phyloP scores from a whole-genome alignment of 2,797 vertebrate genomes.

The Crypturellus tataupa region DNA sequence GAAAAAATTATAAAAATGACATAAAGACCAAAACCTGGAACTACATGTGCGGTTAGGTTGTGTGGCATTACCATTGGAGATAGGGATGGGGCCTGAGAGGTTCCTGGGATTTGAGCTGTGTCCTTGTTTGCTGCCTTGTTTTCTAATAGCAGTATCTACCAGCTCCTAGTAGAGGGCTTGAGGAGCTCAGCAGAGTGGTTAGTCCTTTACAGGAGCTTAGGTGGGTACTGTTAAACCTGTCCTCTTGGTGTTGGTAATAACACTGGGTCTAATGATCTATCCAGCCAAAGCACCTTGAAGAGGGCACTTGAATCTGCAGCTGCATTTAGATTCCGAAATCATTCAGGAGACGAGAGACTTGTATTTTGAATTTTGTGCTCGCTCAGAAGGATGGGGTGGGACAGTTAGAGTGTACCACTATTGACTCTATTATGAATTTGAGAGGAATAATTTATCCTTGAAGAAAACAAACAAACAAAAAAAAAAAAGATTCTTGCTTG shows the following conservation, averaged over 20 bases:
- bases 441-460: background rate
- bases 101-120: too few relatives aligned
- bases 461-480: too few relatives aligned
- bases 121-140: background rate
- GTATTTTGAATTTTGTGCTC: background rate
- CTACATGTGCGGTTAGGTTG: background rate
- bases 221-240: background rate
- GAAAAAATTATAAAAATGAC: background rate
- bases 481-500: background rate
- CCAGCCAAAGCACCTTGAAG: background rate
- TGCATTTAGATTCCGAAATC: background rate
- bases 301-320: background rate
- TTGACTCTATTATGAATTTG: background rate
- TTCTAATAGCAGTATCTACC: background rate
- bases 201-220: background rate
- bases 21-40: background rate
- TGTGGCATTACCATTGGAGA: too few relatives aligned
- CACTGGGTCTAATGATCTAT: too few relatives aligned
- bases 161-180: background rate
- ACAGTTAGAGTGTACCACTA: background rate
- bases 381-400: background rate
- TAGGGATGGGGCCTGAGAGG: too few relatives aligned
- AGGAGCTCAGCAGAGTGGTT: background rate
- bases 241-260: background rate
- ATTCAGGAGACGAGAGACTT: background rate